Base-by-base conservation (phyloP, 2,797 vertebrate species). In the Bryconaethiops microstoma region DNA sequence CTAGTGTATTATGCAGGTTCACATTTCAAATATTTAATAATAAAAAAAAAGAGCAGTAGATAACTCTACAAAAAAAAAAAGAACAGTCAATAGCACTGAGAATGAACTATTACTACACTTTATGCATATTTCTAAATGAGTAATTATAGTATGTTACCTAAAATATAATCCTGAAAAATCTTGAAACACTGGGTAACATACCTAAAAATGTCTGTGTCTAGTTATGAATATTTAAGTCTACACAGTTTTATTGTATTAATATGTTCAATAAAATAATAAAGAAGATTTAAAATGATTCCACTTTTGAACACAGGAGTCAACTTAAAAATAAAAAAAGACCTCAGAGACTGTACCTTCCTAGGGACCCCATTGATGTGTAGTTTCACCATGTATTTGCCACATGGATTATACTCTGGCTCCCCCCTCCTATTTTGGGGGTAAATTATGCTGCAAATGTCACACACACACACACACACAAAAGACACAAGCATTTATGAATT, bases 321-420 rank as follows among this genome's bases (percentile, higher is more conserved):
- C 19, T 7, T 67, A 8, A 67, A 67, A 67, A 19, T 19, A 73
- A 74, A 35, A 60, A 17, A 52, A 29, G 23, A 29, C 7, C 35
- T 8, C 14, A 40, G 19, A 9, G 12, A 42, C 57, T 60, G n/a
- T 92, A 99, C 98, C 97, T 99, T 99, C 88, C 98, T 96, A 82
- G 98, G 97, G 68, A 99, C 98, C 21, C 98, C 98, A n/a, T 98
- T 99, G 86, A 99, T 97, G 88, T 99, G 97, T 72, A 99, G 95
- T 83, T 99, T 99, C 76, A 99, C 98, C 97, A 98, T 99, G 88
- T 99, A 99, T 83, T 99, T 99, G 80, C 98, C 98, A 93, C 98
- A 99, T 0, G 98, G 98, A 88, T 99, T 99, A 86, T 99, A 99
- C 87, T 99, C 97, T 0, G 98, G 98, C 54, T 98, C 94, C 52